Evolutionary conservation across 1,140 invertebrate species (phyloP), one percentile per base, ranked within the genome.

Genomic region (Pseudobourletiella spinata): DNA sequence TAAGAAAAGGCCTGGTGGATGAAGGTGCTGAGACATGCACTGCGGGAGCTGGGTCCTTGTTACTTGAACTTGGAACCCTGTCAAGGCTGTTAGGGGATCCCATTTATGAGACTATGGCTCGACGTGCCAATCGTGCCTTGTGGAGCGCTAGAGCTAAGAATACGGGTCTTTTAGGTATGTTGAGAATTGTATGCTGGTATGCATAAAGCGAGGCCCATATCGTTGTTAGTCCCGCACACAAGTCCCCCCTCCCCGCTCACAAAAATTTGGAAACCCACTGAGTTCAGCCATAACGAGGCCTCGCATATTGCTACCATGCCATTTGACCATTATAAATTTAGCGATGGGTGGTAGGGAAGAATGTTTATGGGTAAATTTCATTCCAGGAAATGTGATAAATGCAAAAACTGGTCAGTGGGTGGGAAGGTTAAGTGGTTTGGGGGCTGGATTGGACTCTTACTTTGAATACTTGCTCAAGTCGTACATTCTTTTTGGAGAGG

Each of bases 381-480:
- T 70, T 72, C 18, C 64, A 81, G 82, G 82, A 29, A 83, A 82
- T 74, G 77, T 82, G 3, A 80, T 84, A 46, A 77, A 86, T 71
- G 79, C 84, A 20, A 78, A 84, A 69, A 83, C 81, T 32, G 84
- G 84, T 2, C 75, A 81, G 72, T 86, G 84, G 84, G 71, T 78
- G 20, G 79, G 82, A 15, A 44, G 67, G 25, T 54, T 85, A 71
- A 81, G 80, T 75, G 84, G 85, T 3, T 70, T 86, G 6, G 85
- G 84, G 25, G 84, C 84, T 50, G 84, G 84, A 20, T 72, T 84
- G n/a, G 84, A 86, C 72, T 84, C 83, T 14, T 86, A 82, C 72
- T 85, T 79, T 73, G 84, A 86, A 74, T 86, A 86, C 74, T 73
- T 86, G 51, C 75, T 86, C 20, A 86, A 86, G 73, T 74, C 81